Evolutionary conservation across 30 jellyfish, hydroid and myxozoan genomes (phyloP), one percentile per base, ranked within the genome.

Genomic region (Pelagia noctiluca): DNA sequence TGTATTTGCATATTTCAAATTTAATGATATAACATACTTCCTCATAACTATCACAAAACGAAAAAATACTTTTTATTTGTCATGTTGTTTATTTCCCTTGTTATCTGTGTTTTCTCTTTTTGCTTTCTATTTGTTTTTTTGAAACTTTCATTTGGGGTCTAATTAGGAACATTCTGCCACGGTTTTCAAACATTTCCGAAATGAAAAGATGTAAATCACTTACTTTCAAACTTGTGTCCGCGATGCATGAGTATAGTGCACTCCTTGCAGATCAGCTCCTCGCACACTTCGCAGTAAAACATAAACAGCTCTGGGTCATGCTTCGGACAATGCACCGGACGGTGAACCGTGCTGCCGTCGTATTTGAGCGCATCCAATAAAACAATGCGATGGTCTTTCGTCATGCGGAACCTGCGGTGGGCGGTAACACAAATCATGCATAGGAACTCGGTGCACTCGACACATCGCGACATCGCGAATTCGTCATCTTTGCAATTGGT

Each of bases 171-270:
- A n/a, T n/a, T n/a, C n/a, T n/a, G n/a, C n/a, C n/a, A n/a, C n/a
- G n/a, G 30, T 19, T 63, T 36, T 47, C 12, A 47, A n/a, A 47
- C n/a, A n/a, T n/a, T n/a, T n/a, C n/a, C 18, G 72, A 23, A 11
- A 31, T 8, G 72, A 57, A 5, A 57, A 8, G 30, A 23, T 7
- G 18, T 23, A 3, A 0, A 21, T 16, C 18, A 70, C 94, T 68
- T 74, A 93, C 98, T 76, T 93, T 93, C 98, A 82, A 68, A 93
- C 71, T 86, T 93, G 84, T 93, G 98, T 16, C 98, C 98, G 0
- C 98, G 74, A 50, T 93, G 98, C 76, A 57, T 76, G 53, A 93
- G 50, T 46, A 93, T 93, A 3, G 98, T 93, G 73, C 98, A 93
- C 33, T 93, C 98, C 38, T 93, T 93, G 65, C 98, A 93, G 34